Base-by-base conservation (phyloP, 2,888 invertebrate species). In the Schizotus pectinicornis region DNA sequence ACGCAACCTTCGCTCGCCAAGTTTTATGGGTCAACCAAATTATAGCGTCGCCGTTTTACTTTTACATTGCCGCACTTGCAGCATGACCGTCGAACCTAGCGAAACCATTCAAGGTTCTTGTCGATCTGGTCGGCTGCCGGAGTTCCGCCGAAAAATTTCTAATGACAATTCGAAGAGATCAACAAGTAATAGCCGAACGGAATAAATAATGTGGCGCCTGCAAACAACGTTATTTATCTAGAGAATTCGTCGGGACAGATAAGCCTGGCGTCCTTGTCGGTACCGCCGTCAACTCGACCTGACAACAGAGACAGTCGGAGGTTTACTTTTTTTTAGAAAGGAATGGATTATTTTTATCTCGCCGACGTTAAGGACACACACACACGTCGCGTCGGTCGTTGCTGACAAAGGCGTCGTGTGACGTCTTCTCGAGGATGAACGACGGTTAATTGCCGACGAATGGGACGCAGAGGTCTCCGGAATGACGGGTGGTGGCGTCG, bases 121-220 rank as follows among this genome's bases (percentile, higher is more conserved):
- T 14, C 14, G 49, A 22, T 5, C 5, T 3, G 5, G 5, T 5
- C 22, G 5, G 5, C 22, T 22, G 5, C 22, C 22, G 22, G 22
- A 22, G 5, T 22, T 22, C 22, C 22, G 22, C 5, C 22, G 22
- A 22, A 22, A 22, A 22, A 22, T 22, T 22, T 22, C 22, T 22
- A 22, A 22, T 22, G 22, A 22, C 22, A 22, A 22, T 47, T 54
- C 39, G 54, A 47, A 32, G 47, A 41, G 47, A 57, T 57, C 57
- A 57, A 57, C 57, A 57, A 57, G 57, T 56, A 50, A 56, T 56
- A 46, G 43, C 42, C 56, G 43, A 46, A 51, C 35, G 41, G 51
- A 45, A 57, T 57, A 57, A 52, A 57, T 57, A 57, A 13, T 52
- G 57, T 57, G 57, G 57, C 57, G 57, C 57, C 57, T 52, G 46